A percentile compares a stretch with the other conserved stretches of the same genome.
These are phyloP conservation scores for Zoroaster sp. DNA, from an alignment of 53 echinoderm and acorn worm species.

Conservation along the genomic window DNA sequence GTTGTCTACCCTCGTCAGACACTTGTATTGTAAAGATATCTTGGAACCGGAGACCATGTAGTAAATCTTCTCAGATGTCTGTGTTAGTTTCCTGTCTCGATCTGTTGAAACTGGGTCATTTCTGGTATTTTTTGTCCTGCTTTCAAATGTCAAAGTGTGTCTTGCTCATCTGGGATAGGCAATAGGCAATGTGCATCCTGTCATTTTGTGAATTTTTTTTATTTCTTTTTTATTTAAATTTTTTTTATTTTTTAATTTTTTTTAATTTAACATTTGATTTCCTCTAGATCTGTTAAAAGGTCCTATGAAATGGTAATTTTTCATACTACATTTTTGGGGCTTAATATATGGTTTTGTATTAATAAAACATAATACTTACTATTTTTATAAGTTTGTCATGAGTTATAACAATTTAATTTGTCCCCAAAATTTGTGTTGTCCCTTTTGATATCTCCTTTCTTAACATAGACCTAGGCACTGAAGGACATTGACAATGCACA, in stretches of 20 bases:
- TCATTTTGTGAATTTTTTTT: background rate
- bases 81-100: slow-evolving; percentile 4
- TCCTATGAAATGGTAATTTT: too few species aligned
- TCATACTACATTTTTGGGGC: background rate
- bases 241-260: background rate
- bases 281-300: background rate
- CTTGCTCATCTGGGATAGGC: background rate
- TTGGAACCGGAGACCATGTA: background rate
- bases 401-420: background rate
- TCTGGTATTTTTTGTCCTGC: slow-evolving; percentile 9
- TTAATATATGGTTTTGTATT: background rate
- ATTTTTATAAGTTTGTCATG: background rate
- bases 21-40: background rate
- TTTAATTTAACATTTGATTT: background rate
- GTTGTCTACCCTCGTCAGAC: background rate
- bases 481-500: too few species aligned
- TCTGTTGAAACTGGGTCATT: slow-evolving; percentile 9
- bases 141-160: slow-evolving; percentile 21
- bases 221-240: background rate
- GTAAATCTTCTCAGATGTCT: background rate
- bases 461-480: too few species aligned
- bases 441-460: background rate
- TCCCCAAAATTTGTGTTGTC: background rate
- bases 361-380: background rate
- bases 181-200: slow-evolving; percentile 3